phyloP scores from a whole-genome alignment of 2,797 vertebrate genomes.

The Sebastes vulpes region DNA sequence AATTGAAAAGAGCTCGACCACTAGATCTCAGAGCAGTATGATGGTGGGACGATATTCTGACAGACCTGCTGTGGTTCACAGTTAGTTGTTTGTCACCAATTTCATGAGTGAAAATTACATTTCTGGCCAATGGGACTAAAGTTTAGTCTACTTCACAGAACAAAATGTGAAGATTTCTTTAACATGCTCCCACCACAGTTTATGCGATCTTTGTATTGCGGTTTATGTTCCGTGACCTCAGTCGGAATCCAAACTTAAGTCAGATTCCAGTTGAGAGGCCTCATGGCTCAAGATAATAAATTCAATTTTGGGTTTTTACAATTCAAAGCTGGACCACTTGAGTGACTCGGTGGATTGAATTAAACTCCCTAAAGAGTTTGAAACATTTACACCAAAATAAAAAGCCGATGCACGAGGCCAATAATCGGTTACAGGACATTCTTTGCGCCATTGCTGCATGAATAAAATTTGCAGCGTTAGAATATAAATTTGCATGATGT shows the following conservation, averaged over 20 bases:
- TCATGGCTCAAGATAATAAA: not conserved
- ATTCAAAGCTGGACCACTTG: not conserved
- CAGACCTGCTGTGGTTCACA: too few relatives aligned
- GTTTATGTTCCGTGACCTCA: not conserved
- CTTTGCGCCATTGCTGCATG: not conserved
- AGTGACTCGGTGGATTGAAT: not conserved
- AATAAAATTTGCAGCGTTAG: not conserved
- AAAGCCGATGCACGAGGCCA: not conserved
- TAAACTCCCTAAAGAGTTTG: not conserved
- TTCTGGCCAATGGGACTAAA: not conserved
- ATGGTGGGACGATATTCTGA: not conserved
- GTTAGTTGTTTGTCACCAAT: not conserved
- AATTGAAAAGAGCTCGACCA: not conserved
- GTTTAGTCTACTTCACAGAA: not conserved
- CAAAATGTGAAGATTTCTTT: not conserved
- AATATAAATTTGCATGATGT: constrained; percentile 20
- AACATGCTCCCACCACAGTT: not conserved
- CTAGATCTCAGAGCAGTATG: not conserved
- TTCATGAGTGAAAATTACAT: not conserved
- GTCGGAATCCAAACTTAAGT: not conserved
- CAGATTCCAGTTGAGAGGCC: not conserved
- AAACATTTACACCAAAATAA: not conserved
- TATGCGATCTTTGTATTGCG: not conserved
- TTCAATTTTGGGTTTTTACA: not conserved
- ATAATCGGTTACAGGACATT: constrained; percentile 1